Evolutionary conservation across 92 coral and sea anemone species (phyloP).

Genomic region (Palythoa heliodiscus): DNA sequence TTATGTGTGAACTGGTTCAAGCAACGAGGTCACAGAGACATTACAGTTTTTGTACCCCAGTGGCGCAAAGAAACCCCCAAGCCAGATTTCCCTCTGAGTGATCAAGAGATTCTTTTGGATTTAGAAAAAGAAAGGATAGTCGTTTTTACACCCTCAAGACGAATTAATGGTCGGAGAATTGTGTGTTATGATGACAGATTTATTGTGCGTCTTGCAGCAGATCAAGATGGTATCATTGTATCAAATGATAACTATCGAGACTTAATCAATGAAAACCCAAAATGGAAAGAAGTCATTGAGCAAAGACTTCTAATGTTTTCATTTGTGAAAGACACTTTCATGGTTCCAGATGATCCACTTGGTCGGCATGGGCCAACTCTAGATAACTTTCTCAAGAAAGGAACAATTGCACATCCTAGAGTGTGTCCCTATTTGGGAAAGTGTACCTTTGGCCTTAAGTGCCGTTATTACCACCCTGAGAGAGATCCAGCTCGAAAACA

Average conservation of each 20-base stretch:
- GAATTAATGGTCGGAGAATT: conserved; percentile 90
- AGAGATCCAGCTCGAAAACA: conserved; percentile 74
- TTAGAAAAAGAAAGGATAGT: conserved; percentile 81
- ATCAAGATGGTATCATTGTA: conserved; percentile 92
- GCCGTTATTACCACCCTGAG: conserved; percentile 96
- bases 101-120: conserved; percentile 79
- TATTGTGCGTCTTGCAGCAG: conserved; percentile 85
- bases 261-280: conserved; percentile 80
- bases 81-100: conserved; percentile 83
- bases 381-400: conserved; percentile 91
- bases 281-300: conserved; percentile 94
- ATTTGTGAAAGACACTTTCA: conserved; percentile 92
- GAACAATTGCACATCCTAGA: conserved; percentile 81
- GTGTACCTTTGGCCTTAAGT: conserved; percentile 93
- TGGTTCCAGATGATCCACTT: conserved; percentile 98
- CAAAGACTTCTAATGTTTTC: conserved; percentile 94
- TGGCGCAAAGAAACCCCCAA: conserved; percentile 94
- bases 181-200: conserved; percentile 98
- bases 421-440: conserved; percentile 87
- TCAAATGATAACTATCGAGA: conserved; percentile 96
- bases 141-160: conserved; percentile 94
- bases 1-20: conserved; percentile 92
- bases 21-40: conserved; percentile 86
- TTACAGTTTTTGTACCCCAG: conserved; percentile 96
- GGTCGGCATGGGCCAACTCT: conserved; percentile 95